These are phyloP conservation scores for Littorina saxatilis DNA, from an alignment of 1,140 invertebrate species.

Conservation along the genomic window DNA sequence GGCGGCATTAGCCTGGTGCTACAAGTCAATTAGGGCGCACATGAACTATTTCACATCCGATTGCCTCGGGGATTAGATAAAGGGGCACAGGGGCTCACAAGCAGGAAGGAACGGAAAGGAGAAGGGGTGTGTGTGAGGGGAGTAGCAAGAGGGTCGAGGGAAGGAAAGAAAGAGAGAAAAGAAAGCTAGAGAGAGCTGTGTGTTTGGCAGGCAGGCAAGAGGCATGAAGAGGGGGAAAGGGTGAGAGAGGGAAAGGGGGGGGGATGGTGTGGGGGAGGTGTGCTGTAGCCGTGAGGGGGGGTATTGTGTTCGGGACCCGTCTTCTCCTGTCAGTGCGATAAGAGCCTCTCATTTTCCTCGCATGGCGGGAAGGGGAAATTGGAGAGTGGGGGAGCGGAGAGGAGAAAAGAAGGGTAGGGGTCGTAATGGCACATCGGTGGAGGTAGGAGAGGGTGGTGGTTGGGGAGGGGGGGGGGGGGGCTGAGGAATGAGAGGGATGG, in stretches of 20 bases:
- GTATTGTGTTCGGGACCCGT: background rate
- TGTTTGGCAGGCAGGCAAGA: background rate
- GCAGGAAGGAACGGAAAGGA: background rate
- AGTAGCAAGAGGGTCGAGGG: background rate
- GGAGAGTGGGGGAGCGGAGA: background rate
- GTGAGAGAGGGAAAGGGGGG: background rate
- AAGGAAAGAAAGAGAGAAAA: background rate
- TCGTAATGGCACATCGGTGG: background rate
- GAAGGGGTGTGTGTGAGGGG: too few species aligned
- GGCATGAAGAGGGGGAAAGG: background rate
- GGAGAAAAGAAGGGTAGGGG: background rate
- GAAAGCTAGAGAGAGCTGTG: background rate
- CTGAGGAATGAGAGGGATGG: background rate
- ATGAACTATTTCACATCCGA: constrained; percentile 43
- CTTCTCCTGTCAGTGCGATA: constrained; percentile 31
- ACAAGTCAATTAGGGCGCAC: constrained; percentile 39
- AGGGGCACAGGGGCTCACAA: constrained; percentile 16
- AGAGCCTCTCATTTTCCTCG: constrained; percentile 28
- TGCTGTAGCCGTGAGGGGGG: background rate
- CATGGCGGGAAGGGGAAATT: constrained; percentile 7
- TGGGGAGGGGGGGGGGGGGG: background rate
- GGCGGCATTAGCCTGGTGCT: constrained; percentile 19
- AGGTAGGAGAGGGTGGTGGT: background rate
- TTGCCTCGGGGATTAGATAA: constrained; percentile 40
- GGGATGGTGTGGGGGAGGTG: background rate